phyloP scores from a whole-genome alignment of 2,888 invertebrate species.

The Microchrysa polita region DNA sequence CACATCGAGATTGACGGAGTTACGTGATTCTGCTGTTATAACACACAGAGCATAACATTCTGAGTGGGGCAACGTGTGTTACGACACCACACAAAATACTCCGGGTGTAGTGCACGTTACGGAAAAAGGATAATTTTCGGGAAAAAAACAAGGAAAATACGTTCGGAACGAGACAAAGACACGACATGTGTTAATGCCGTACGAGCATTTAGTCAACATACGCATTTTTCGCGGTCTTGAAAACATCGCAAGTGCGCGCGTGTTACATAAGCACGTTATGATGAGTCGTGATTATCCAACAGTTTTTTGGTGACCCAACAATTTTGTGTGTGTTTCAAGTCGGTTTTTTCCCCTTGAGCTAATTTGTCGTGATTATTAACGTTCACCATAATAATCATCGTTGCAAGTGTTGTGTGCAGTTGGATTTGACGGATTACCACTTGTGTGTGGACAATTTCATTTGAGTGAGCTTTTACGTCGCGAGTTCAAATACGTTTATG shows the following conservation, averaged over 20 bases:
- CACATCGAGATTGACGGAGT: conserved; percentile 20
- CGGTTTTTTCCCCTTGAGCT: conserved; percentile 34
- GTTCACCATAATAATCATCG: background rate
- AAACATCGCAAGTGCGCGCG: conserved; percentile 49
- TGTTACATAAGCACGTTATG: conserved; percentile 56
- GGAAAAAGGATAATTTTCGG: conserved; percentile 29
- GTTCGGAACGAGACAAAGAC: conserved; percentile 20
- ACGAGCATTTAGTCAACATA: background rate
- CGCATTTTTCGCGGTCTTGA: conserved; percentile 20
- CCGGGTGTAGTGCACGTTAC: conserved; percentile 31
- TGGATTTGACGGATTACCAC: background rate
- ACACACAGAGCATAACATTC: conserved; percentile 35
- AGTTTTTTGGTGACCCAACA: conserved; percentile 46
- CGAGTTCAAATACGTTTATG: background rate
- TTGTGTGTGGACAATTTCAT: background rate
- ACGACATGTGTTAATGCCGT: background rate
- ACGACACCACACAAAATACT: conserved; percentile 26
- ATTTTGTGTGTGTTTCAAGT: background rate
- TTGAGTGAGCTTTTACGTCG: background rate
- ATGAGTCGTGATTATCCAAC: conserved; percentile 50
- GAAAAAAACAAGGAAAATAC: conserved; percentile 26
- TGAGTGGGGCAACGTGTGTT: conserved; percentile 44
- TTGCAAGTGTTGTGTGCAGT: background rate
- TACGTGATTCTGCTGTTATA: conserved; percentile 43
- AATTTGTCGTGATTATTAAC: conserved; percentile 19